phyloP scores from a whole-genome alignment of 2,888 invertebrate genomes.

The Tethea ocularis region DNA sequence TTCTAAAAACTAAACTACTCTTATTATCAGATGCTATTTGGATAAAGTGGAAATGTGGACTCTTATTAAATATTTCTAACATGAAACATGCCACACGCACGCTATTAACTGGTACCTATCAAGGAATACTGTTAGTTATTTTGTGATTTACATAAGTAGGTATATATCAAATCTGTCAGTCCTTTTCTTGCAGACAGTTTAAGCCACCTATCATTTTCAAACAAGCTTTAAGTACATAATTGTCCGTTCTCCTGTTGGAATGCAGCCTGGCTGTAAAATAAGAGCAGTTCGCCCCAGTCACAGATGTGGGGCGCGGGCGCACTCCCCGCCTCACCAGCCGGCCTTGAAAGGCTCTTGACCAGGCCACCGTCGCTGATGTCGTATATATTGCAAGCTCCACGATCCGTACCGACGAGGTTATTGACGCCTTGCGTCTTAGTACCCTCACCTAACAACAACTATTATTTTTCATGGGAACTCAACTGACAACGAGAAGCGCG shows the following conservation, averaged over 20 bases:
- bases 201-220: neutral
- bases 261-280: constrained; percentile 59
- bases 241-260: constrained; percentile 49
- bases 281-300: constrained; percentile 61
- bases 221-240: neutral
- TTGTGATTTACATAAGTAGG: neutral
- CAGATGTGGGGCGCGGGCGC: constrained; percentile 74
- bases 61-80: constrained; percentile 3
- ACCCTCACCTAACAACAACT: constrained; percentile 56
- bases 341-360: constrained; percentile 84
- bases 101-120: neutral
- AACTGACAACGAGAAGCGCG: constrained; percentile 48
- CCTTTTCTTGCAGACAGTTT: neutral
- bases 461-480: constrained; percentile 67
- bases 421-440: constrained; percentile 69
- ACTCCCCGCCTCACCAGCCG: constrained; percentile 80
- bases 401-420: constrained; percentile 82
- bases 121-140: neutral
- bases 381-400: constrained; percentile 83
- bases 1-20: constrained; percentile 28
- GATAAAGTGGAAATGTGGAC: neutral
- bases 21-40: constrained; percentile 37
- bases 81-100: neutral
- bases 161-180: neutral
- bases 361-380: constrained; percentile 77